A percentile compares a stretch with the other conserved stretches of the same genome.
Evolutionary conservation across 2,113 vertebrate species (phyloP).

Genomic region (Etia nguti): DNA sequence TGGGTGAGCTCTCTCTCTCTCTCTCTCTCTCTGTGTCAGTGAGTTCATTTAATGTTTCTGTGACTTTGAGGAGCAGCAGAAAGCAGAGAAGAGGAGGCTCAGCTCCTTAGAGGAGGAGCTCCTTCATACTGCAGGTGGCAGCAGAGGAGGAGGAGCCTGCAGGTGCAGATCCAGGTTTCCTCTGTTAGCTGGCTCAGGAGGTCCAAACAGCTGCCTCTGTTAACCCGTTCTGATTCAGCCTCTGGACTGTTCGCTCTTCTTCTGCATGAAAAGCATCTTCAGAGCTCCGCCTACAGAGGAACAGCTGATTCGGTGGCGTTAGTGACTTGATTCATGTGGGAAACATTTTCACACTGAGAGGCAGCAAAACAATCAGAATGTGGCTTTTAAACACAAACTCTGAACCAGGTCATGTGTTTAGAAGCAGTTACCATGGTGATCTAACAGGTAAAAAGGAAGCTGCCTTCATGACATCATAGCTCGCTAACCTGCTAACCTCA

Average conservation of each 20-base stretch:
- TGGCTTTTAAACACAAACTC: not conserved
- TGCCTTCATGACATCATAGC: not conserved
- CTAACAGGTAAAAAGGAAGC: not conserved
- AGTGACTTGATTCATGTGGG: not conserved
- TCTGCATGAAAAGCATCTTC: not conserved
- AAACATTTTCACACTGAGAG: not conserved
- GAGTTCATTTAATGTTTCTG: not conserved
- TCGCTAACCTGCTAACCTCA: not conserved
- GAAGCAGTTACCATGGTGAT: not conserved
- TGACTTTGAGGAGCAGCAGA: constrained; percentile 22
- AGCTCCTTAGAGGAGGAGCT: not conserved
- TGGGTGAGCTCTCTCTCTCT: not conserved
- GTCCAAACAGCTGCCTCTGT: not conserved
- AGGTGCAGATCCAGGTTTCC: not conserved
- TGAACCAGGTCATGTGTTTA: not conserved
- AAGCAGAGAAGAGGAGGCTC: constrained; percentile 13
- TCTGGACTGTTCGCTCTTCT: not conserved
- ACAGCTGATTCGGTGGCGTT: not conserved
- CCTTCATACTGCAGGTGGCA: not conserved
- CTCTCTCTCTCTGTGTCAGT: not conserved
- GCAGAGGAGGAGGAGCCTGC: not conserved
- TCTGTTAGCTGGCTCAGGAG: not conserved
- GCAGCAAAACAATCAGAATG: not conserved
- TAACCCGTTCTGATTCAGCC: not conserved
- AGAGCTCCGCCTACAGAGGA: not conserved